phyloP scores from a whole-genome alignment of 2,888 invertebrate genomes.

The Zootermopsis nevadensis region DNA sequence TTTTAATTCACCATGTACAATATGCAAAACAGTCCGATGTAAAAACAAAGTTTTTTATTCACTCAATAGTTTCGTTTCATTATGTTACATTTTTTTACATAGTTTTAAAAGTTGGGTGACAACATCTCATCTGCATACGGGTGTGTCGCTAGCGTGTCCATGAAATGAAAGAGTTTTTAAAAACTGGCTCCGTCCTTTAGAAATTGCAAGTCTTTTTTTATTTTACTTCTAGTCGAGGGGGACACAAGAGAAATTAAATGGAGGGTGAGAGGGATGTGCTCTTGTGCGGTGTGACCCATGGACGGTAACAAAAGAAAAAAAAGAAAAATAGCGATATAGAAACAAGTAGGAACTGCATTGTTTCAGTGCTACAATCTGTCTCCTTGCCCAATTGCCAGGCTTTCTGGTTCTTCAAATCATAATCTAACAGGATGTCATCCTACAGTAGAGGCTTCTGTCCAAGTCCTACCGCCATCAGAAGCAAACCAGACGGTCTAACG shows the following conservation, averaged over 20 bases:
- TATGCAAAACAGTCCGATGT: conserved; percentile 41
- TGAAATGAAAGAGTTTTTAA: conserved; percentile 9
- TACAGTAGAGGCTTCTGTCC: background rate
- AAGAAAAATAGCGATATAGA: background rate
- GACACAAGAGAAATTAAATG: background rate
- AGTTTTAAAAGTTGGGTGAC: conserved; percentile 20
- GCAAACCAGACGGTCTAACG: too few relatives aligned
- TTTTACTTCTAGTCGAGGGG: background rate
- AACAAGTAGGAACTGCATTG: background rate
- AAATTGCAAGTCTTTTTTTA: background rate
- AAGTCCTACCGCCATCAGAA: too few relatives aligned
- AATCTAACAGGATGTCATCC: background rate
- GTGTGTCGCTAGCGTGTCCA: background rate
- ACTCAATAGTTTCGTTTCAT: conserved; percentile 14
- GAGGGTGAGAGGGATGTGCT: background rate
- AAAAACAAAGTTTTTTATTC: conserved; percentile 44
- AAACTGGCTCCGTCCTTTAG: conserved; percentile 3
- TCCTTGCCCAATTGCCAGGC: background rate
- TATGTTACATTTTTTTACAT: conserved; percentile 15
- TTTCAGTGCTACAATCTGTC: background rate
- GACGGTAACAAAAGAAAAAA: background rate
- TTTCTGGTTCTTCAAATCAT: background rate
- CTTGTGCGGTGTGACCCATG: conserved; percentile 2
- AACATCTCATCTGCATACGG: conserved; percentile 26
- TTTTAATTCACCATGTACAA: conserved; percentile 32